Evolutionary conservation across 2,113 vertebrate species (phyloP).

Genomic region (Pardalotus punctatus): DNA sequence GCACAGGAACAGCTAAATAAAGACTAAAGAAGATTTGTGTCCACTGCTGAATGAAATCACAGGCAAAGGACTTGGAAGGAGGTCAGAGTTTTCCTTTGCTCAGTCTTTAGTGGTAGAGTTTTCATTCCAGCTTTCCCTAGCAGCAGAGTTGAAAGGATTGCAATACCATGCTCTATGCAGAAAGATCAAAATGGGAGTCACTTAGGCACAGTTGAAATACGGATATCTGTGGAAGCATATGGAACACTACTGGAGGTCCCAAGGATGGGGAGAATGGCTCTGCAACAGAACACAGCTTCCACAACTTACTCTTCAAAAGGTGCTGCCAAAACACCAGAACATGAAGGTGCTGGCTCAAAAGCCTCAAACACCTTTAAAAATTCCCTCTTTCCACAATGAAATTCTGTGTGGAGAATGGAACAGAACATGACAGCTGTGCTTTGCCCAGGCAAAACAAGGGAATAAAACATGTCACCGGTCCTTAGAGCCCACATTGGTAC

Average conservation of each 20-base stretch:
- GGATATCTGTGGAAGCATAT: not conserved
- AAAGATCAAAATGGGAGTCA: not conserved
- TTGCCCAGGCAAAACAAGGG: not conserved
- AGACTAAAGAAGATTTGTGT: not conserved
- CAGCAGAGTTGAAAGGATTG: not conserved
- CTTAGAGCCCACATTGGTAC: not conserved
- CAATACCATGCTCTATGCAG: not conserved
- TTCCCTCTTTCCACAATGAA: not conserved
- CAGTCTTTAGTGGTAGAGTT: not conserved
- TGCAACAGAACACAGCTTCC: not conserved
- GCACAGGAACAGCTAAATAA: not conserved
- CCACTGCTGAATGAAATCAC: not conserved
- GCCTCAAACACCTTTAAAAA: not conserved
- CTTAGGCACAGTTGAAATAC: not conserved
- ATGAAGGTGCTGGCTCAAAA: not conserved
- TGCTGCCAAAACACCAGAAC: not conserved
- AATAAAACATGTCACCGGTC: too few relatives aligned
- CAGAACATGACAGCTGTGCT: not conserved
- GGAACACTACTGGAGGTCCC: not conserved
- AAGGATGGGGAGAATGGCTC: not conserved
- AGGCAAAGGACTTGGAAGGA: not conserved
- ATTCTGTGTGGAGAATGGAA: too few relatives aligned
- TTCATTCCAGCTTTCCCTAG: not conserved
- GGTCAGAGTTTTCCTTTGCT: not conserved
- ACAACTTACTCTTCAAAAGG: not conserved